These are phyloP conservation scores for Anolis sagrei DNA, from an alignment of 2,113 vertebrate species.

Conservation along the genomic window DNA sequence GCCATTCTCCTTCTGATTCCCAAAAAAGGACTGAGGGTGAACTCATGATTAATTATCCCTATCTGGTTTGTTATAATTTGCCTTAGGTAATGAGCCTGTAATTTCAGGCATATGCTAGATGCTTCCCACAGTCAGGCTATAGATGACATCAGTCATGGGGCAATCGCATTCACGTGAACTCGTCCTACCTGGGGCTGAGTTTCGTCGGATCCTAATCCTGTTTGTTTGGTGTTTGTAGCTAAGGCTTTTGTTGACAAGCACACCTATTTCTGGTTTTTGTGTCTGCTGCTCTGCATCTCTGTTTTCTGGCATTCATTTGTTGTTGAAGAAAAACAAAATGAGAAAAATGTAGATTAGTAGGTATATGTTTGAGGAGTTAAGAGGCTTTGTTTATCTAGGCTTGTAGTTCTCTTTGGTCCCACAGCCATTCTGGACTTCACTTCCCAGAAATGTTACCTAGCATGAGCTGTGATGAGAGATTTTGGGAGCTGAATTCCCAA, in stretches of 20 bases:
- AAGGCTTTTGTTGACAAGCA: background rate
- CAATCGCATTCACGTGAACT: background rate
- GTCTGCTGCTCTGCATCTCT: background rate
- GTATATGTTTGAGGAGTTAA: background rate
- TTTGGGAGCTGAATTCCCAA: too few species aligned
- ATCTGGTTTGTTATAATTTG: background rate
- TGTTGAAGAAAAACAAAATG: background rate
- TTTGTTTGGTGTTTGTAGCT: background rate
- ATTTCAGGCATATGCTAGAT: background rate
- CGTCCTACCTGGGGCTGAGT: background rate
- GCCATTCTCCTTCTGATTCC: too few species aligned
- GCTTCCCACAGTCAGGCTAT: background rate
- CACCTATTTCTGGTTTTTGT: background rate
- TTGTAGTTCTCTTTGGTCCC: too few species aligned
- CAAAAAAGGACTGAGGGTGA: background rate
- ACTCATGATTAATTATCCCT: background rate
- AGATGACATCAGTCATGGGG: background rate
- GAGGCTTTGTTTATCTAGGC: background rate
- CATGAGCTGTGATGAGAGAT: too few species aligned
- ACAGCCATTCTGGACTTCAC: too few species aligned
- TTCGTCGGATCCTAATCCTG: background rate
- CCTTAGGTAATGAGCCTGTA: background rate
- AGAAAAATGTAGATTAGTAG: background rate
- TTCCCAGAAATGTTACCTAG: too few species aligned
- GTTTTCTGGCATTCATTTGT: background rate